Base-by-base conservation (phyloP, 2,797 vertebrate genomes). In the Hydrocynus forskahlii region DNA sequence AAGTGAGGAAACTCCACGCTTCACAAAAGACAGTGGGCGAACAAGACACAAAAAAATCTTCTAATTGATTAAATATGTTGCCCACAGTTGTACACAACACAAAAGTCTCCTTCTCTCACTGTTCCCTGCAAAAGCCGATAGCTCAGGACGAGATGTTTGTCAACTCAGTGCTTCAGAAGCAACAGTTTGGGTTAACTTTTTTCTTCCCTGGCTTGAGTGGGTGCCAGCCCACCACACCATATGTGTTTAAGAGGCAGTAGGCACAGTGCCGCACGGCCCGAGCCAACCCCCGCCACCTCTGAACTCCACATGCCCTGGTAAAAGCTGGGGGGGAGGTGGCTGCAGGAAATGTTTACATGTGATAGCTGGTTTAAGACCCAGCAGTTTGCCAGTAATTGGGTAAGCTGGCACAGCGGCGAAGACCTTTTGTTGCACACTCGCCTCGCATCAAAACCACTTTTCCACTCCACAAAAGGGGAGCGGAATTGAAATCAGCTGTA, bases 401-500 rank as follows among this genome's bases (percentile, higher is more conserved):
- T 83, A 79, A 76, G 78, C 86, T 87, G 89, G 86, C 88, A 88
- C 85, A 78, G 90, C 38, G 80, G 87, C 62, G 85, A 86, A 83
- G 88, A 91, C 89, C 90, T 91, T 86, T 90, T 87, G 88, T 85
- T 82, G 77, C 87, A 83, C 87, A 81, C 88, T 88, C 80, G 76
- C 84, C 85, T 91, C 81, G 84, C 83, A 88, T 92, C 90, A 90
- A 86, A 88, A 91, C 80, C 88, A 88, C 86, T 83, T 92, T 89
- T 88, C 91, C 91, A 88, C 91, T 89, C 91, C 88, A 93, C 90
- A 95, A 93, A 91, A 91, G 84, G 88, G 80, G 90, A 88, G 89
- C 81, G 86, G 93, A 93, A 95, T 95, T 93, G 92, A 95, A 95
- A 95, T 95, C 93, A 92, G 91, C 92, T 93, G 94, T 90, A 94